These are phyloP conservation scores for Polyommatus iphigenia DNA, from an alignment of 2,888 invertebrate genomes.

Conservation along the genomic window DNA sequence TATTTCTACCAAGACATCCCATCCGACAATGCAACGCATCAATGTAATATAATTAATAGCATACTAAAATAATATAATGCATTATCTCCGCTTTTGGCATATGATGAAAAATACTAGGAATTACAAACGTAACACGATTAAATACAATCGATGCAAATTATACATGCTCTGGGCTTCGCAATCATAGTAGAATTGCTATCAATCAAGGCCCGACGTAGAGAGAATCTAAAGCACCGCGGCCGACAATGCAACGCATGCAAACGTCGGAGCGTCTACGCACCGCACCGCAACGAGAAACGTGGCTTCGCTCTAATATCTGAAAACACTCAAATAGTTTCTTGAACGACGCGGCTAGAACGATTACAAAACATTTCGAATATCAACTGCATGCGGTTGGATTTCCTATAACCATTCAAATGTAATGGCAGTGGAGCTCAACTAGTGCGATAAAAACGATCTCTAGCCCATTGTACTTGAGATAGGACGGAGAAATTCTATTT, in stretches of 20 bases:
- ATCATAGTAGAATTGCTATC: too few relatives aligned
- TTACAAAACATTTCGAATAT: conserved; percentile 16
- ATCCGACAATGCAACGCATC: neutral
- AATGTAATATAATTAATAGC: too few relatives aligned
- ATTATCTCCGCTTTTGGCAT: too few relatives aligned
- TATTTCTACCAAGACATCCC: too few relatives aligned
- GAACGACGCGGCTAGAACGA: conserved; percentile 4
- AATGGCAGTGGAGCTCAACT: conserved; percentile 23
- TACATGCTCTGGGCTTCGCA: too few relatives aligned
- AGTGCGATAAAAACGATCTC: conserved; percentile 25
- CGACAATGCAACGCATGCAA: too few relatives aligned
- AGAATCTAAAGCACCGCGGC: too few relatives aligned
- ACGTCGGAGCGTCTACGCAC: neutral
- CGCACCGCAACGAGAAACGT: neutral
- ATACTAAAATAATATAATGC: too few relatives aligned
- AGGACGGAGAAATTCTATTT: conserved; percentile 16
- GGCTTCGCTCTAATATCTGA: neutral
- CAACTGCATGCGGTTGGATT: conserved; percentile 15
- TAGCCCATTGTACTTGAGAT: conserved; percentile 25
- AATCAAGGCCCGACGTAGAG: too few relatives aligned
- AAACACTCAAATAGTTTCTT: conserved; percentile 18
- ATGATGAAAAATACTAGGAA: too few relatives aligned
- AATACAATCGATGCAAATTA: too few relatives aligned
- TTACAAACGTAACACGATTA: too few relatives aligned
- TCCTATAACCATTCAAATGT: conserved; percentile 24